Base-by-base conservation (phyloP, 1,140 invertebrate species). In the Macrobrachium rosenbergii region DNA sequence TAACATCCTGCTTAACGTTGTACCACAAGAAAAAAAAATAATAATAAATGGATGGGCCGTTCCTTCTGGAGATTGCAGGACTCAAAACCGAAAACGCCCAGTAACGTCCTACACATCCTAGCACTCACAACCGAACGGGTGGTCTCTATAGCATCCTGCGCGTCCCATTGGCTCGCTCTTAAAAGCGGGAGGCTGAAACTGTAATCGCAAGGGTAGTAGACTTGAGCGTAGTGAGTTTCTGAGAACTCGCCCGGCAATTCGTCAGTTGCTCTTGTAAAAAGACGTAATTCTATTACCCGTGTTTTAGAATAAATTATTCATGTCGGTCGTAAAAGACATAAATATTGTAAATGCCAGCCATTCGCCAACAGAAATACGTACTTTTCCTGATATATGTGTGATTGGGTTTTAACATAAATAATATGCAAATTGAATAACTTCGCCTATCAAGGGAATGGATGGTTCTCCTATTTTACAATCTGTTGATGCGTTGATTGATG, bases 391-490 rank as follows among this genome's bases (percentile, higher is more conserved):
- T 72, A 72, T 72, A 72, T 16, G 69, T 72, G 23, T 28, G 69
- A 72, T 72, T 28, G 23, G 69, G 37, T 14, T 72, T 43, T 28
- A 43, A 28, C 69, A 43, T 72, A 37, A 72, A 72, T 72, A 72
- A 72, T 72, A 72, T 72, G 69, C 69, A 72, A 72, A 72, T 72
- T 23, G 69, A 72, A 72, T 72, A 72, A 72, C 69, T 72, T 72
- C 21, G 37, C 69, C 69, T 23, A 72, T 72, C 69, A 72, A 23
- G 23, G 3, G 28, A 28, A 72, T 17, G 69, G 21, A 28, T 72
- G 21, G 23, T 72, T 12, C 17, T 52, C 8, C 11, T 52, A 52
- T 52, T 67, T 21, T 67, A 11, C 8, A 8, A 67, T 14, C 8
- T 67, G 64, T 67, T 67, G 64, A 67, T 52, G 52, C 12, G 52